These are phyloP conservation scores for Lagodon rhomboides DNA, from an alignment of 2,797 vertebrate species.

Conservation along the genomic window DNA sequence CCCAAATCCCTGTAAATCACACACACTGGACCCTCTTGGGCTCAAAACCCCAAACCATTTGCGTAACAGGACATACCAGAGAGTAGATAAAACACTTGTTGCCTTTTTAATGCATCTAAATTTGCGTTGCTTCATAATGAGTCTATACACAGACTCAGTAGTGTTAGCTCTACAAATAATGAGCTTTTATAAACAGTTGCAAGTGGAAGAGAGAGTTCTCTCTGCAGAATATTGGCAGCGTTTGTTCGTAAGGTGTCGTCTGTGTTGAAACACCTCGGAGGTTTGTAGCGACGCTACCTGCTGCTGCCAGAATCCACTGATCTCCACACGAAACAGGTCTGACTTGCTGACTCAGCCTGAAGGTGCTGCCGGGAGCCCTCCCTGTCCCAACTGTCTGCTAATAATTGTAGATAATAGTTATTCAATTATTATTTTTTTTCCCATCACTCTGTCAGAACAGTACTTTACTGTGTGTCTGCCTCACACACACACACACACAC, in stretches of 20 bases:
- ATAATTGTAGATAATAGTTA: not conserved
- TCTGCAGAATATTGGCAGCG: conserved; percentile 11
- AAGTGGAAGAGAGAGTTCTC: not conserved
- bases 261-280: conserved; percentile 11
- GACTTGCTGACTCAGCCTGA: conserved; percentile 48
- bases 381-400: conserved; percentile 7
- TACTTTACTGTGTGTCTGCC: not conserved
- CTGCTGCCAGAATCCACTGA: not conserved
- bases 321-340: conserved; percentile 30
- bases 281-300: conserved; percentile 20
- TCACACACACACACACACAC: conserved; percentile 1
- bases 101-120: not conserved
- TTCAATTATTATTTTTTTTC: not conserved
- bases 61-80: not conserved
- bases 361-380: conserved; percentile 51
- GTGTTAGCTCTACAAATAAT: not conserved
- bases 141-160: not conserved
- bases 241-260: conserved; percentile 6
- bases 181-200: conserved; percentile 5
- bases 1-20: too few species aligned
- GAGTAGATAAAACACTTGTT: not conserved
- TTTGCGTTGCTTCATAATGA: not conserved
- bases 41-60: not conserved
- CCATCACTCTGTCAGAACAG: not conserved
- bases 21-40: not conserved